Evolutionary conservation across 2,888 invertebrate genomes (phyloP).

Genomic region (Yponomeuta plumbellus): DNA sequence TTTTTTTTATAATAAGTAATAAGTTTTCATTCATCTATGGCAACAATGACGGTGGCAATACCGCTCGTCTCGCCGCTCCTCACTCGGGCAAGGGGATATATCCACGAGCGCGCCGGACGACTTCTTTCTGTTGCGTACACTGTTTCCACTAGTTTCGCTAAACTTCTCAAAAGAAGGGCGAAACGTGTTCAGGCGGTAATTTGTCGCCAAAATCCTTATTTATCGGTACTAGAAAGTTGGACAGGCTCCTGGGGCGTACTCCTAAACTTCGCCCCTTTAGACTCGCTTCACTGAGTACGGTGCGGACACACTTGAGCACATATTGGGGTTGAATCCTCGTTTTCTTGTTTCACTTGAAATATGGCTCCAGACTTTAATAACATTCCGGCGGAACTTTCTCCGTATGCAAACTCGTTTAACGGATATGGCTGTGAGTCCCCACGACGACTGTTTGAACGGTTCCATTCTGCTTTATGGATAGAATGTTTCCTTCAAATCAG

Average conservation of each 20-base stretch:
- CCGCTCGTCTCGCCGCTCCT: background rate
- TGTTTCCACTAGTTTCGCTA: slow-evolving; percentile 13
- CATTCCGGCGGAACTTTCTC: slow-evolving; percentile 37
- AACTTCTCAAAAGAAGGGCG: slow-evolving; percentile 46
- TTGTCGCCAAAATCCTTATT: slow-evolving; percentile 76
- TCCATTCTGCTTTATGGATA: background rate
- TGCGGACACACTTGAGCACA: slow-evolving; percentile 65
- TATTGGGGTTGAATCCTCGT: slow-evolving; percentile 69
- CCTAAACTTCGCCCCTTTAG: slow-evolving; percentile 70
- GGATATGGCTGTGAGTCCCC: slow-evolving; percentile 1
- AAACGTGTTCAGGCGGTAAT: slow-evolving; percentile 70
- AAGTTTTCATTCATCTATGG: no score
- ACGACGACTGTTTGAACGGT: background rate
- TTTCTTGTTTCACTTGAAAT: slow-evolving; percentile 64
- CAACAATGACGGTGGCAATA: no score
- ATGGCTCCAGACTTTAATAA: slow-evolving; percentile 57
- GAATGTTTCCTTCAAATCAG: background rate
- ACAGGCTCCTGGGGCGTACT: slow-evolving; percentile 68
- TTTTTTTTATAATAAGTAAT: no score
- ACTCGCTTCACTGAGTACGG: slow-evolving; percentile 63
- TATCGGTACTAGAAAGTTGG: slow-evolving; percentile 71
- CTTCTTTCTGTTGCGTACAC: slow-evolving; percentile 9
- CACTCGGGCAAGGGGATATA: background rate
- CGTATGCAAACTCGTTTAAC: slow-evolving; percentile 3
- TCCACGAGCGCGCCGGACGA: background rate